A percentile compares a stretch with the other conserved stretches of the same genome.
These are phyloP conservation scores for Cyclophora punctaria DNA, from an alignment of 2,888 invertebrate genomes.

Conservation along the genomic window DNA sequence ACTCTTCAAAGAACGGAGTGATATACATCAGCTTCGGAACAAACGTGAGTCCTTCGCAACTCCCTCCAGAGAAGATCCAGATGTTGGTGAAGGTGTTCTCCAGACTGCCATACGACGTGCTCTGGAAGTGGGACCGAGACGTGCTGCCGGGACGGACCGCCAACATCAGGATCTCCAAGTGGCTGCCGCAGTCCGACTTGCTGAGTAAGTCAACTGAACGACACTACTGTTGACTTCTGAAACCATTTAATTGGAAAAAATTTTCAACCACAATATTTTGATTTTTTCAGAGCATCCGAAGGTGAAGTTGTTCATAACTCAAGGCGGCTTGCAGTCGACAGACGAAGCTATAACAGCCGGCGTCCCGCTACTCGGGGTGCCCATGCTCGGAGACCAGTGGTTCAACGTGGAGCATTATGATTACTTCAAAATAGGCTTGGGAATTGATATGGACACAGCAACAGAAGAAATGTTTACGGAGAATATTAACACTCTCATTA, in stretches of 20 bases:
- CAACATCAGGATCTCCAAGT: conserved; percentile 55
- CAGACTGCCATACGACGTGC: conserved; percentile 49
- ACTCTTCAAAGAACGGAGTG: conserved; percentile 51
- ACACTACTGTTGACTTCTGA: neutral
- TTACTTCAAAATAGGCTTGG: conserved; percentile 33
- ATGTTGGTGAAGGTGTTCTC: conserved; percentile 43
- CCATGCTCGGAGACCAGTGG: conserved; percentile 52
- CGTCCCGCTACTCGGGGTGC: conserved; percentile 52
- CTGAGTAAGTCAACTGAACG: conserved; percentile 32
- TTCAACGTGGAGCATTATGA: conserved; percentile 40
- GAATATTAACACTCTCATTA: conserved; percentile 24
- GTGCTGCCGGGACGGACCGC: conserved; percentile 36
- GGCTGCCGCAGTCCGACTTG: conserved; percentile 62
- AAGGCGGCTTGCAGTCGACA: conserved; percentile 56
- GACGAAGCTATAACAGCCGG: conserved; percentile 52
- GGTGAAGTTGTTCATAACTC: conserved; percentile 50
- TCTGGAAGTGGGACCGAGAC: conserved; percentile 62
- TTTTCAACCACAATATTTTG: neutral
- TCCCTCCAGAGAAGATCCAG: conserved; percentile 39
- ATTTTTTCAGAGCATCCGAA: conserved; percentile 49
- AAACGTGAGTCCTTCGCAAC: conserved; percentile 36
- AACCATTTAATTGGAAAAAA: neutral
- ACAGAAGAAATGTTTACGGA: conserved; percentile 25
- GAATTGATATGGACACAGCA: conserved; percentile 31
- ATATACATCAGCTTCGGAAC: conserved; percentile 63